Evolutionary conservation across 1,140 invertebrate species (phyloP).

Genomic region (Orius insidiosus): DNA sequence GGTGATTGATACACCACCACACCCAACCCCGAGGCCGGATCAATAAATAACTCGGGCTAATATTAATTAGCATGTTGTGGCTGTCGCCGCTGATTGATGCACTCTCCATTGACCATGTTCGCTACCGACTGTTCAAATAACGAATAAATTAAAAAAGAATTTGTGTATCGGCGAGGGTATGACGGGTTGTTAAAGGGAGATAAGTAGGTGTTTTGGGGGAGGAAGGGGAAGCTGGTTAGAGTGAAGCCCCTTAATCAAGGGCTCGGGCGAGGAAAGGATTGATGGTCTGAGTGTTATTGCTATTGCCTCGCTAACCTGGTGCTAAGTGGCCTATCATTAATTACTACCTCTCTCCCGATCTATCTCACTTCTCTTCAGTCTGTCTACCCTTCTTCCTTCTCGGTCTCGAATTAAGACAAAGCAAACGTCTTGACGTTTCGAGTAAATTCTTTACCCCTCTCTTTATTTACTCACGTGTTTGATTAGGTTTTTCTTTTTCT

Average conservation of each 20-base stretch:
- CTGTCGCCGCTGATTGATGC: constrained; percentile 8
- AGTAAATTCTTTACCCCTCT: constrained; percentile 2
- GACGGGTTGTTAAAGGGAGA: not conserved
- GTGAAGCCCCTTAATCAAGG: constrained; percentile 10
- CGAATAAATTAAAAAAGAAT: no score
- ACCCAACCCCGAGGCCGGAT: constrained; percentile 1
- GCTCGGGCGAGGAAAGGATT: constrained; percentile 13
- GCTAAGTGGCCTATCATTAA: constrained; percentile 13
- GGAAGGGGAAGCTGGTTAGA: constrained; percentile 1
- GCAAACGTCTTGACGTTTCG: constrained; percentile 8
- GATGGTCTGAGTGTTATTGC: constrained; percentile 13
- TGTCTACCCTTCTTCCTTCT: constrained; percentile 7
- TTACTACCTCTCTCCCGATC: constrained; percentile 10
- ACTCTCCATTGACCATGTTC: constrained; percentile 1
- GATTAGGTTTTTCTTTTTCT: not conserved
- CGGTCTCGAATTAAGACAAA: constrained; percentile 13
- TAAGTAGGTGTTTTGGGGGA: constrained; percentile 11
- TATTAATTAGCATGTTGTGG: constrained; percentile 6
- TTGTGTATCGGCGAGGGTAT: no score
- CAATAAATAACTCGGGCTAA: constrained; percentile 7
- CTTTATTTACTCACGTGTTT: constrained; percentile 1
- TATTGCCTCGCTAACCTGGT: constrained; percentile 14
- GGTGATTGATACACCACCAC: constrained; percentile 6
- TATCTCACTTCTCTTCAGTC: constrained; percentile 12
- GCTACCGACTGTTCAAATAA: no score